Percentiles rank a stretch among this genome's conserved stretches.
phyloP scores from a whole-genome alignment of 2,113 vertebrate genomes.

The Protomyctophum bolini region DNA sequence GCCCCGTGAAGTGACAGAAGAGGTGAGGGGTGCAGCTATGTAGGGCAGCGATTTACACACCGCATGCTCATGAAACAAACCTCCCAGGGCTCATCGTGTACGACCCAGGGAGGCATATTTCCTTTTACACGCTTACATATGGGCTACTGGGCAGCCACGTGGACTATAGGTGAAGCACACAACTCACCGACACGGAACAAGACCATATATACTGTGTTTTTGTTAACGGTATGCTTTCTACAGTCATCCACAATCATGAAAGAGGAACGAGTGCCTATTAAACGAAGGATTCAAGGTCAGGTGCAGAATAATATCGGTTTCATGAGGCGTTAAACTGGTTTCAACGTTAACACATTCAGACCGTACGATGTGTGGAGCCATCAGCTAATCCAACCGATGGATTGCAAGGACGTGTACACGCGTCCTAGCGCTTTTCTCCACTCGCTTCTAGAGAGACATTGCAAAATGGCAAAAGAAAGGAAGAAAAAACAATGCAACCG shows the following conservation, averaged over 20 bases:
- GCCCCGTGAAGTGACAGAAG: constrained; percentile 65
- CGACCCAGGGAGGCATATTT: constrained; percentile 21
- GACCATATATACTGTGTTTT: constrained; percentile 21
- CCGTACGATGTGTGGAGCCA: too few species aligned
- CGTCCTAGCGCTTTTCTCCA: too few species aligned
- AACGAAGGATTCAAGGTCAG: constrained; percentile 59
- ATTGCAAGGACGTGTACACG: too few species aligned
- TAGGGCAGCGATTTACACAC: constrained; percentile 60
- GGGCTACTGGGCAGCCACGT: constrained; percentile 6
- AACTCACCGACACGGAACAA: constrained; percentile 6
- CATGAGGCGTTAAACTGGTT: constrained; percentile 43
- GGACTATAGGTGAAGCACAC: constrained; percentile 24
- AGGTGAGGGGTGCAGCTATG: constrained; percentile 66
- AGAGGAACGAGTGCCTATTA: constrained; percentile 26
- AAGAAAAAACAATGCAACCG: too few species aligned
- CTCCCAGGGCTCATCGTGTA: constrained; percentile 27
- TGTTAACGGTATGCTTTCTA: constrained; percentile 36
- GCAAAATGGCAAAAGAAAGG: too few species aligned
- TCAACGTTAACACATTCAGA: not conserved
- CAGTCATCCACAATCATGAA: constrained; percentile 36
- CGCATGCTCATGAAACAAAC: constrained; percentile 37
- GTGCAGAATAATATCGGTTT: constrained; percentile 34
- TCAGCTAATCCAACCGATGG: too few species aligned
- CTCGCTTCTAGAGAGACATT: too few species aligned
- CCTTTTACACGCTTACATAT: constrained; percentile 21